Base-by-base conservation (phyloP, 2,113 vertebrate genomes). In the Tenebrosternarchus preto region DNA sequence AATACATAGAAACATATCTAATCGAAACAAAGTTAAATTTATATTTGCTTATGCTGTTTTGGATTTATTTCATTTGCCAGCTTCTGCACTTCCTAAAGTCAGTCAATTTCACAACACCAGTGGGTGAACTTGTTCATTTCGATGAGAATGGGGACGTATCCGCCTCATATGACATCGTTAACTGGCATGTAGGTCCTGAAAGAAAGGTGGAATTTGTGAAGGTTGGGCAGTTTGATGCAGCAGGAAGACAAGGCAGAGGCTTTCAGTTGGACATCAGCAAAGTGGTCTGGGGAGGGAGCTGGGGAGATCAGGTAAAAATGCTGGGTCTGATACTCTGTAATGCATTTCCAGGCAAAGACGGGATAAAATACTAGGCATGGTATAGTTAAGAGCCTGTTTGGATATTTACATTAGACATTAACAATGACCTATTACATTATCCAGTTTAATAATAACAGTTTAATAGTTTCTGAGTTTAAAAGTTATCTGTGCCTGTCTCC, bases 141-240 rank as follows among this genome's bases (percentile, higher is more conserved):
- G 81, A 83, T 67, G 53, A 74, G 12, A 83, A 83, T 69, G 81
- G 81, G 57, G 81, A 79, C 69, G 69, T 77, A 33, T 25, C 73
- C 12, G 55, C 76, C 29, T 78, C 73, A 57, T 83, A 83, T 79
- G 81, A 83, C 50, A 71, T 83, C 12, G 8, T 83, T 22, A 83
- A 78, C 64, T 79, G 76, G 76, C 76, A 78, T 25, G 61, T 55
- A 0, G 59, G 2, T 3, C 27, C 76, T n/a, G 63, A 78, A 53
- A 71, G 71, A n/a, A 79, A 76, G 9, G 33, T 79, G 11, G 36
- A 20, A 4, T 70, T 74, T n/a, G n/a, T 39, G 1, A 83, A 63
- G 17, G 71, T 79, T 0, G 81, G 81, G 31, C 22, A 74, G 3
- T 77, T 78, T 46, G 70, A 39, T 61, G 71, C 66, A 53, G 33